A percentile compares a stretch with the other conserved stretches of the same genome.
Conservation (phyloP, 2,888 invertebrate genomes). For the Schizotus pectinicornis region DNA sequence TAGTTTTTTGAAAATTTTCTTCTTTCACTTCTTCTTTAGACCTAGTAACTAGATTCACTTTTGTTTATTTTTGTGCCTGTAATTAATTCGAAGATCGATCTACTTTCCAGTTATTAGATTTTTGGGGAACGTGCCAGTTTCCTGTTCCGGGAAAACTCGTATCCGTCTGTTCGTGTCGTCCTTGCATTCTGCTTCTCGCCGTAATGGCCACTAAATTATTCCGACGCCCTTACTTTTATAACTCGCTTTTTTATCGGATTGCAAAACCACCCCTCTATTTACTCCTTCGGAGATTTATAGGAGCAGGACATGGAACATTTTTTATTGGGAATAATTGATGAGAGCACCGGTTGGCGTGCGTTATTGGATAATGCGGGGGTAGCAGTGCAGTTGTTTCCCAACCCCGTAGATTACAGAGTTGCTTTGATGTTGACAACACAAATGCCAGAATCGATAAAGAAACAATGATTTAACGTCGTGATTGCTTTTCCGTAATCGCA, state of each 20-base stretch:
- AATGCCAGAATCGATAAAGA: no score
- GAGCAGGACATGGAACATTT: conserved; percentile 12
- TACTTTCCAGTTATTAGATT: no score
- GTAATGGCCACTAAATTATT: conserved; percentile 14
- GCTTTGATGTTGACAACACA: no score
- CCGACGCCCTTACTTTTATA: conserved; percentile 12
- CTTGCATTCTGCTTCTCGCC: conserved; percentile 11
- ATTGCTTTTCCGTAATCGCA: no score
- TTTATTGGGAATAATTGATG: conserved; percentile 17
- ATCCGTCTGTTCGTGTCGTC: conserved; percentile 19
- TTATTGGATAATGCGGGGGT: neutral
- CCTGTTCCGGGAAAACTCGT: neutral
- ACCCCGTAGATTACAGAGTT: no score
- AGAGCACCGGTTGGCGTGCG: neutral
- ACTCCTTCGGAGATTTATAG: conserved; percentile 17
- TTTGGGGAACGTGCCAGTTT: no score
- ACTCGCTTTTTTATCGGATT: conserved; percentile 13
- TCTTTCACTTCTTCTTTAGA: no score
- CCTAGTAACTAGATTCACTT: no score
- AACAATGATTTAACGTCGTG: no score
- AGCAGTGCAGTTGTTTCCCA: neutral
- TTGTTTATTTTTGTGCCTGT: no score
- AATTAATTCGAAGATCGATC: no score
- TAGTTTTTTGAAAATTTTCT: no score
- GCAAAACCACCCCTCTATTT: conserved; percentile 15